Base-by-base conservation (phyloP, 2,113 vertebrate genomes). In the Melanerpes aurifrons region DNA sequence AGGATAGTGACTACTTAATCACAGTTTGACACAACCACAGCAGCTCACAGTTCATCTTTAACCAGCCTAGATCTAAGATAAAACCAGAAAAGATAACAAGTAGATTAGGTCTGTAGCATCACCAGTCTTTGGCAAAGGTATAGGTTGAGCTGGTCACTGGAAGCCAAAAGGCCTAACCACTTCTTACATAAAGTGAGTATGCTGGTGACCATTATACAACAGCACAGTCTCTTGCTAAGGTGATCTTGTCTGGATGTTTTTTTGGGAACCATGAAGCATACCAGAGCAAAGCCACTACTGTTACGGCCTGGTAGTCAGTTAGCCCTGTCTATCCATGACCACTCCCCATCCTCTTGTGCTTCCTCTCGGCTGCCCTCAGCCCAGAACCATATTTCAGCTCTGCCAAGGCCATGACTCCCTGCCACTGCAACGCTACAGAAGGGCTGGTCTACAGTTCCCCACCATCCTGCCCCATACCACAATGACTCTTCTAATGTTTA, bases 271-370 rank as follows among this genome's bases (percentile, higher is more conserved):
- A 20, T 25, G 40, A 77, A 29, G 7, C 10, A 32, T 19, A 40
- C 10, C 35, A 57, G 26, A 26, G 58, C 8, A n/a, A 86, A 71
- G 69, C 37, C 14, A n/a, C 40, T 31, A 25, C n/a, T 1, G 0
- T 32, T 25, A 59, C 2, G 5, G 19, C 18, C 71, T 58, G 21
- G 35, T 64, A 21, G 35, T 11, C 26, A 53, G 6, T 35, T 21
- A 77, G 17, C 7, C 24, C 24, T 22, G 40, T 24, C 64, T 71
- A 5, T 54, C 28, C 21, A 3, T 45, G 25, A 16, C 16, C 2
- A 1, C 6, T 40, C 8, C 3, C 3, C 5, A 9, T 20, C 1
- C 26, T 14, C 10, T 40, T 29, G 9, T 15, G 56, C 20, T 5
- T 71, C 4, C 17, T 11, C 7, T 3, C 6, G 28, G 24, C 37